Percentiles rank a stretch among this genome's conserved stretches.
Evolutionary conservation across 2,113 vertebrate species (phyloP).

Genomic region (Cynopterus brachyotis): DNA sequence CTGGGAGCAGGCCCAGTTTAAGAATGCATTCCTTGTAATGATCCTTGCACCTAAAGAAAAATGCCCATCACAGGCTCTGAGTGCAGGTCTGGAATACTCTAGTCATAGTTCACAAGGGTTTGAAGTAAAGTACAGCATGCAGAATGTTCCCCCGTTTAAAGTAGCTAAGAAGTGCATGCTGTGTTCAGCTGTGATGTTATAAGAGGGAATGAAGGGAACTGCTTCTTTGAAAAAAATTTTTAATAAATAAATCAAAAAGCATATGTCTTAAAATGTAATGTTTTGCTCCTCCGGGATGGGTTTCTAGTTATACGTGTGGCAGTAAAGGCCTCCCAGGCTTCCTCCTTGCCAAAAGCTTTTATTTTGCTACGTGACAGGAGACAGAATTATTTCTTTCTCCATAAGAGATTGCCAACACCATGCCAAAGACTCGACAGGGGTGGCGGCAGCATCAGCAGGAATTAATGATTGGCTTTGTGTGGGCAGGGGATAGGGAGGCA

Average conservation of each 20-base stretch:
- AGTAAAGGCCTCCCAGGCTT: constrained; percentile 63
- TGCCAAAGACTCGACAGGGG: neutral
- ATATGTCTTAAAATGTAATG: constrained; percentile 61
- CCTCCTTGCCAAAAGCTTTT: constrained; percentile 73
- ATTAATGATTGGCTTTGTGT: neutral
- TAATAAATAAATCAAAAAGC: constrained; percentile 62
- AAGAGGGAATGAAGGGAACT: neutral
- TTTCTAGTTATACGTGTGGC: constrained; percentile 73
- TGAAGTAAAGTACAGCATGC: constrained; percentile 46
- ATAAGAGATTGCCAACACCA: constrained; percentile 50
- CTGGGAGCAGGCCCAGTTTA: constrained; percentile 66
- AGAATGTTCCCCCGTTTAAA: constrained; percentile 55
- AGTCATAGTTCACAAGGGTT: constrained; percentile 44
- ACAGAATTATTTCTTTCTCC: constrained; percentile 73
- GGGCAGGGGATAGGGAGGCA: neutral
- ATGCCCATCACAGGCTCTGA: neutral
- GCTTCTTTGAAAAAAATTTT: neutral
- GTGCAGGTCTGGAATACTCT: constrained; percentile 42
- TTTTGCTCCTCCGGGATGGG: constrained; percentile 66
- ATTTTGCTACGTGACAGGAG: constrained; percentile 65
- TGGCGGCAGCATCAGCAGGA: neutral
- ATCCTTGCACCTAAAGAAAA: constrained; percentile 59
- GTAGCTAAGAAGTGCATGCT: neutral
- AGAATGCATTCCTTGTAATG: constrained; percentile 67
- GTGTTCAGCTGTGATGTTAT: constrained; percentile 45